These are phyloP conservation scores for Drosophila trichaetosa DNA, from an alignment of 2,888 invertebrate species.

Conservation along the genomic window DNA sequence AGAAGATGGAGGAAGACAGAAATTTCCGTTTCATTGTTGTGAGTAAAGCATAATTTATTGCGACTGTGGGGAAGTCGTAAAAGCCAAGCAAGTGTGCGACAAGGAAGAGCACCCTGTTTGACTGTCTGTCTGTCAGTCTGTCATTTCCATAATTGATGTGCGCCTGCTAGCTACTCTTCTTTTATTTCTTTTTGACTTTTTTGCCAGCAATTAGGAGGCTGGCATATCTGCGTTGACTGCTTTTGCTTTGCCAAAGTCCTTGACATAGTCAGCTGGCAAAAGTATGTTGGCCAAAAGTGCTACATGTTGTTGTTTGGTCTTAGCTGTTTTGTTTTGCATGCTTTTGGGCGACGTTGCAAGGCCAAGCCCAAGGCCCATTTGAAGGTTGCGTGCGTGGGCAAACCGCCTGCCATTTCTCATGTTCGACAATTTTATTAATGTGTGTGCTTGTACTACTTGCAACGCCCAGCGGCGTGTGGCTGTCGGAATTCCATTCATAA, in stretches of 20 bases:
- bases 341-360: conserved; percentile 65
- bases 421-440: conserved; percentile 78
- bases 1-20: conserved; percentile 9
- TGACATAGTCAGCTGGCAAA: conserved; percentile 64
- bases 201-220: conserved; percentile 23
- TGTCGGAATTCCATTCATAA: conserved; percentile 74
- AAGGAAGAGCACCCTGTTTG: conserved; percentile 28
- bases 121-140: conserved; percentile 6
- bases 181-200: background rate
- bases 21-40: conserved; percentile 54
- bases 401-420: conserved; percentile 34
- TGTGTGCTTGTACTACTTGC: conserved; percentile 50
- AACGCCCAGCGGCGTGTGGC: conserved; percentile 54
- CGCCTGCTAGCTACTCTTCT: conserved; percentile 25
- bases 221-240: conserved; percentile 4
- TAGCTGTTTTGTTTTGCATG: conserved; percentile 51
- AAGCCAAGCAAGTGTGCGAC: conserved; percentile 62
- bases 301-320: conserved; percentile 26
- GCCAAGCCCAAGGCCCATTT: conserved; percentile 52
- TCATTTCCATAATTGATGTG: conserved; percentile 69
- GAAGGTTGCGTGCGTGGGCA: conserved; percentile 68
- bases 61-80: conserved; percentile 59
- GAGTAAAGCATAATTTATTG: conserved; percentile 65
- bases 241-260: conserved; percentile 41
- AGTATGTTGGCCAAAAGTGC: conserved; percentile 40